These are phyloP conservation scores for Ichneumoninae sp. DNA, from an alignment of 2,888 invertebrate genomes.

Conservation along the genomic window DNA sequence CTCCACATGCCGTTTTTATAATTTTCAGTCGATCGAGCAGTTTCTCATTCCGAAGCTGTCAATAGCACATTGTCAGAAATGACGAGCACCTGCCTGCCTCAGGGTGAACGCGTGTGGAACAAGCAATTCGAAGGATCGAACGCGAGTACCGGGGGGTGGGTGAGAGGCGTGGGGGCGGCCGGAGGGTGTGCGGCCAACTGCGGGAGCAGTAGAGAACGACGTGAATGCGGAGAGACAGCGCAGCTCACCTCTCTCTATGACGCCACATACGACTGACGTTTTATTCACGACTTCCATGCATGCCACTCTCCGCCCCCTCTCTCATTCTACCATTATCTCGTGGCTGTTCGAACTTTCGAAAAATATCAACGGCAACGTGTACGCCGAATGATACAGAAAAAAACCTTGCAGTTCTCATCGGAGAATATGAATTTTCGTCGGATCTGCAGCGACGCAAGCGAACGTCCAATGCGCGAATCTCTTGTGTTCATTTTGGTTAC, in stretches of 20 bases:
- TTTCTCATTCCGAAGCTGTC: conserved; percentile 69
- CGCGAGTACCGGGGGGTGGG: conserved; percentile 23
- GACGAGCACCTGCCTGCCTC: conserved; percentile 68
- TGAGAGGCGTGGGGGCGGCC: conserved; percentile 31
- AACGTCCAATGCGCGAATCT: neutral
- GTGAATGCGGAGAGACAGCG: conserved; percentile 55
- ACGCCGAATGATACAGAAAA: neutral
- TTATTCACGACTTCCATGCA: conserved; percentile 57
- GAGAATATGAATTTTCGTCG: neutral
- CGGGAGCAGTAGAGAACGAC: conserved; percentile 47
- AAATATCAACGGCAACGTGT: conserved; percentile 20
- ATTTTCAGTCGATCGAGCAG: conserved; percentile 68
- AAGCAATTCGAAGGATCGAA: conserved; percentile 62
- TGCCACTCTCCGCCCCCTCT: conserved; percentile 13
- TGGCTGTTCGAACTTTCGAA: neutral
- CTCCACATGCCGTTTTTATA: conserved; percentile 37
- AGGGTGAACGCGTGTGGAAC: conserved; percentile 61
- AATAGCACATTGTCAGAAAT: conserved; percentile 68
- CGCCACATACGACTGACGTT: conserved; percentile 52
- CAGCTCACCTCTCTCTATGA: conserved; percentile 51
- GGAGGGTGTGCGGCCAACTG: conserved; percentile 39
- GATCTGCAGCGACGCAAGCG: neutral
- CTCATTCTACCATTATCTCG: conserved; percentile 15
- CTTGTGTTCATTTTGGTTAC: neutral
- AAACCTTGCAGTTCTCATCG: neutral